Percentiles rank a stretch among this genome's conserved stretches.
Evolutionary conservation across 2,113 vertebrate species (phyloP).

Genomic region (Meles meles): DNA sequence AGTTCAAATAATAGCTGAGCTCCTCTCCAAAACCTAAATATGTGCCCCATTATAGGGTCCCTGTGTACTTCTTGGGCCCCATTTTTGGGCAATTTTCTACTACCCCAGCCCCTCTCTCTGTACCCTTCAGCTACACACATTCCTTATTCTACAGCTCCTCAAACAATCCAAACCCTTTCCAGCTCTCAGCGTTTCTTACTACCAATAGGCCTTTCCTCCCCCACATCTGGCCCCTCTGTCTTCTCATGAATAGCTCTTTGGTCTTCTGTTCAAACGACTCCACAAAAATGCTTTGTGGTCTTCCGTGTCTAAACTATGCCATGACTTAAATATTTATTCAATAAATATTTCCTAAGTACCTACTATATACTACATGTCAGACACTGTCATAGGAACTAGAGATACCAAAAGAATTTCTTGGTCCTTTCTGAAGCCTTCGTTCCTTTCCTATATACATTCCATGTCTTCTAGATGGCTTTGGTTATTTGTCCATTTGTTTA

Average conservation of each 20-base stretch:
- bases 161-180: not conserved
- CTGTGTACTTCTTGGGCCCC: not conserved
- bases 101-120: not conserved
- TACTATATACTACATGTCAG: not conserved
- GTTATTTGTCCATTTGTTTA: not conserved
- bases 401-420: not conserved
- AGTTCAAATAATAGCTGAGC: not conserved
- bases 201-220: not conserved
- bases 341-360: not conserved
- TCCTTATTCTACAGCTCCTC: not conserved
- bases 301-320: not conserved
- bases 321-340: not conserved
- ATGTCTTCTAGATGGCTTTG: not conserved
- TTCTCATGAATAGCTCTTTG: not conserved
- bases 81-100: not conserved
- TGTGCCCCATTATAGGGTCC: rapidly evolving
- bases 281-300: not conserved
- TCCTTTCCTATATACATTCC: not conserved
- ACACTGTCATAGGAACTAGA: not conserved
- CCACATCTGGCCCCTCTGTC: not conserved
- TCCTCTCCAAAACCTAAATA: not conserved
- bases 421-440: not conserved
- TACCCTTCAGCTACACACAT: rapidly evolving
- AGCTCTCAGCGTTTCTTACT: not conserved
- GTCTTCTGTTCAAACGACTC: not conserved